Percentiles rank a stretch among this genome's conserved stretches.
These are phyloP conservation scores for Hoplostethus atlanticus DNA, from an alignment of 2,797 vertebrate genomes.

Conservation along the genomic window DNA sequence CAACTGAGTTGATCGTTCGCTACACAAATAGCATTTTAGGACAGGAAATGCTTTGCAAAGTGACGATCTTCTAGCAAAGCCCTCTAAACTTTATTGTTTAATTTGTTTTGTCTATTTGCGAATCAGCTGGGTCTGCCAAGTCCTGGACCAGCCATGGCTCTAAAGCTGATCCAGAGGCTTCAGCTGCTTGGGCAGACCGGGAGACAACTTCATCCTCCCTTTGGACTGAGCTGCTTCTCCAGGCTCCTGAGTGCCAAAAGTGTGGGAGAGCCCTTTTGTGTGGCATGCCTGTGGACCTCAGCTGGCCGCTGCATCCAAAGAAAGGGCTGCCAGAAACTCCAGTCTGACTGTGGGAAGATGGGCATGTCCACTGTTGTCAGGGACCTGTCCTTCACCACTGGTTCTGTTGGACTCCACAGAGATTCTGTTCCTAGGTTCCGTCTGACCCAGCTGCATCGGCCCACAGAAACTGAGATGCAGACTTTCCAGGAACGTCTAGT, in stretches of 20 bases:
- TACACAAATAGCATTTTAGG: no score
- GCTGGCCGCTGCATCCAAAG: constrained; percentile 39
- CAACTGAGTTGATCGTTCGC: rapidly evolving
- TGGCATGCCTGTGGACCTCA: constrained; percentile 47
- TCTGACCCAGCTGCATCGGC: constrained; percentile 64
- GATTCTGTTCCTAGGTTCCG: constrained; percentile 60
- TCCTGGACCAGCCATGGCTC: constrained; percentile 70
- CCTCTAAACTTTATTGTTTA: background rate
- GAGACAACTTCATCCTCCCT: constrained; percentile 18
- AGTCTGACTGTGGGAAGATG: constrained; percentile 29
- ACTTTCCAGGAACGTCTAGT: constrained; percentile 76
- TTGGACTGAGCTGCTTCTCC: constrained; percentile 4
- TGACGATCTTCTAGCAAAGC: background rate
- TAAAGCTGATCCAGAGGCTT: constrained; percentile 67
- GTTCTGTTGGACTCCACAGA: constrained; percentile 69
- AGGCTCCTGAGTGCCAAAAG: constrained; percentile 23
- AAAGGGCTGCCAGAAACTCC: constrained; percentile 47
- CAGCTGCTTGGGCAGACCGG: constrained; percentile 46
- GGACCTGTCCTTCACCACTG: constrained; percentile 70
- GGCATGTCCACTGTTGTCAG: constrained; percentile 66
- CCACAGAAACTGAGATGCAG: constrained; percentile 70
- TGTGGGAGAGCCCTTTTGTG: constrained; percentile 17
- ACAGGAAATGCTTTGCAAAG: no score
- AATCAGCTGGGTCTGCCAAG: constrained; percentile 15
- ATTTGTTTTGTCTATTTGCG: background rate